Conservation (phyloP, 2,888 invertebrate genomes). For the Ophioninae sp. region DNA sequence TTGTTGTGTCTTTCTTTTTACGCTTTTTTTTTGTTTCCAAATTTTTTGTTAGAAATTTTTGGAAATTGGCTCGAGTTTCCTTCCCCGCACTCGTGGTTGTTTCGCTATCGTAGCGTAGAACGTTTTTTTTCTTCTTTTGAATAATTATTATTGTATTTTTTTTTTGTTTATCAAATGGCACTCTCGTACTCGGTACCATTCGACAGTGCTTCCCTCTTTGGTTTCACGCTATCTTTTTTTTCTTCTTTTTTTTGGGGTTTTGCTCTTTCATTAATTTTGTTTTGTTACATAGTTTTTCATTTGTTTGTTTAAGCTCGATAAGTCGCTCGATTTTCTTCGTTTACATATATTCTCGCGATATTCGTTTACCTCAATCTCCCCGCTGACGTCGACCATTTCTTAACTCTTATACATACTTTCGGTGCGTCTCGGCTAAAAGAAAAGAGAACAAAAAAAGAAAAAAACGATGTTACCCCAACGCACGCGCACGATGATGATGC, state of each 20-base stretch:
- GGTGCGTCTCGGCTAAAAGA: constrained; percentile 40
- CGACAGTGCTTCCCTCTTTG: too few relatives aligned
- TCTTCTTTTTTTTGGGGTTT: not conserved
- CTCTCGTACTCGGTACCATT: not conserved
- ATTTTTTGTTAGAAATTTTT: too few relatives aligned
- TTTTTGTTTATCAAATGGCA: constrained; percentile 2
- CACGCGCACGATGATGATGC: not conserved
- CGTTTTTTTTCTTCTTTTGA: not conserved
- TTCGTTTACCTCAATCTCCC: not conserved
- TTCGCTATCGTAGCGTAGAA: too few relatives aligned
- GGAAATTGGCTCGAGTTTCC: too few relatives aligned
- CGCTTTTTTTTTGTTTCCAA: not conserved
- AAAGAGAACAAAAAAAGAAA: constrained; percentile 43
- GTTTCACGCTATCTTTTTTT: too few relatives aligned
- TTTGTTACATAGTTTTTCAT: not conserved
- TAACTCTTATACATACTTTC: constrained; percentile 50
- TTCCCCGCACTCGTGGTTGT: too few relatives aligned
- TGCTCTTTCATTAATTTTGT: not conserved
- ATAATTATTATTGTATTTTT: constrained; percentile 9
- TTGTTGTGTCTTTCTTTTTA: constrained; percentile 19
- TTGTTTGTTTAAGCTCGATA: constrained; percentile 65
- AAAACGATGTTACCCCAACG: constrained; percentile 22
- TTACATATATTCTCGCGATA: constrained; percentile 16
- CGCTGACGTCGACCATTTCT: constrained; percentile 30
- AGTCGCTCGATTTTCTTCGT: constrained; percentile 47